These are phyloP conservation scores for Hydropsyche betteni DNA, from an alignment of 2,888 invertebrate genomes.

Conservation along the genomic window DNA sequence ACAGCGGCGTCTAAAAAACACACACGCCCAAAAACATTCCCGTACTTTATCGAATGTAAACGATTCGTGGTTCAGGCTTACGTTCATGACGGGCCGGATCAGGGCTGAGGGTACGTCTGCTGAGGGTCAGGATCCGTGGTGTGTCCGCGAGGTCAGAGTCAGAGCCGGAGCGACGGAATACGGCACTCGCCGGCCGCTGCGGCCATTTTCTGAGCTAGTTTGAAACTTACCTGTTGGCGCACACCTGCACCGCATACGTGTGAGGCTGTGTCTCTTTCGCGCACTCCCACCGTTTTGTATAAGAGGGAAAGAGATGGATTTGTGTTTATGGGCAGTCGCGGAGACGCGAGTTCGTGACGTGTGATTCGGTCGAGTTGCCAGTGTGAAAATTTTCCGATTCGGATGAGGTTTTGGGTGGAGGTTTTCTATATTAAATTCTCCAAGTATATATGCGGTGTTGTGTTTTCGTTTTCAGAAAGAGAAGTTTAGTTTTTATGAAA, in stretches of 20 bases:
- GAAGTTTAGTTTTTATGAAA: constrained; percentile 15
- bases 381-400: neutral
- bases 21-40: constrained; percentile 49
- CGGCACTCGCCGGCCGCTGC: constrained; percentile 45
- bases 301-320: constrained; percentile 28
- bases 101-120: constrained; percentile 29
- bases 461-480: neutral
- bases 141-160: constrained; percentile 23
- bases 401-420: too few species aligned
- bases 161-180: constrained; percentile 8
- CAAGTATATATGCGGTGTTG: neutral
- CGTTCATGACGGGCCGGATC: constrained; percentile 8
- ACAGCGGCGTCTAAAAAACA: constrained; percentile 47
- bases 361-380: constrained; percentile 5
- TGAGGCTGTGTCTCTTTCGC: constrained; percentile 39
- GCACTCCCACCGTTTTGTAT: neutral
- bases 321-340: constrained; percentile 7
- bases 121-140: constrained; percentile 41
- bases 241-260: constrained; percentile 43
- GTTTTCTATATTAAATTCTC: neutral
- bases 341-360: constrained; percentile 15
- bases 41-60: constrained; percentile 22
- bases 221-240: constrained; percentile 46
- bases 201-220: constrained; percentile 48
- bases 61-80: neutral